Evolutionary conservation across 1,140 invertebrate species (phyloP), one percentile per base, ranked within the genome.

Genomic region (Philotrypesis tridentata): DNA sequence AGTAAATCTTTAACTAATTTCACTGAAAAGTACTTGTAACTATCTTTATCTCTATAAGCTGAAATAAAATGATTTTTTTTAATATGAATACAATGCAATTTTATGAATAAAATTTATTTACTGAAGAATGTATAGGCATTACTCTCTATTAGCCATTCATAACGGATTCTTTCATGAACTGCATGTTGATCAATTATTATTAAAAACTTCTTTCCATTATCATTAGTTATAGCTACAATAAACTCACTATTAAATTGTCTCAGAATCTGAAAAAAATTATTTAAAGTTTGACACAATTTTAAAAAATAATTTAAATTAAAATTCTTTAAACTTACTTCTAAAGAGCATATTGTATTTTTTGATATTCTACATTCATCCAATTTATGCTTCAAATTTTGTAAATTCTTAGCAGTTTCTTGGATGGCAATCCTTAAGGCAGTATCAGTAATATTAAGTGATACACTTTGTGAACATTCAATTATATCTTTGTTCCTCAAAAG

Each of bases 161-260:
- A 92, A 72, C 90, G 88, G 84, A 92, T 92, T 83, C 91, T 88
- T 86, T 92, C 91, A 72, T 92, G 88, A 73, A 89, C 83, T 7
- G 91, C 91, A 85, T 92, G 91, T 88, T 92, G 91, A 86, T 92
- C 91, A 37, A 92, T 89, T 9, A 91, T 79, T 74, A 92, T 74
- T 33, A 92, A 82, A 11, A 90, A 75, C 81, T 89, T 89, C 65
- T 82, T 86, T 65, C 86, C 71, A 76, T 87, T 75, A 61, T 89
- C 83, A 43, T 84, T 74, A 37, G 86, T 80, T 43, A 89, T 79
- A 65, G 86, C 90, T 29, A 86, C 87, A 63, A 92, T 91, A 40
- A 92, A 89, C 85, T 92, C 89, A 5, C 83, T 68, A 85, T 91
- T 92, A n/a, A 92, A 80, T 86, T 92, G 91, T 60, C 86, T 87